These are phyloP conservation scores for Podilymbus podiceps DNA, from an alignment of 2,113 vertebrate species.

Conservation along the genomic window DNA sequence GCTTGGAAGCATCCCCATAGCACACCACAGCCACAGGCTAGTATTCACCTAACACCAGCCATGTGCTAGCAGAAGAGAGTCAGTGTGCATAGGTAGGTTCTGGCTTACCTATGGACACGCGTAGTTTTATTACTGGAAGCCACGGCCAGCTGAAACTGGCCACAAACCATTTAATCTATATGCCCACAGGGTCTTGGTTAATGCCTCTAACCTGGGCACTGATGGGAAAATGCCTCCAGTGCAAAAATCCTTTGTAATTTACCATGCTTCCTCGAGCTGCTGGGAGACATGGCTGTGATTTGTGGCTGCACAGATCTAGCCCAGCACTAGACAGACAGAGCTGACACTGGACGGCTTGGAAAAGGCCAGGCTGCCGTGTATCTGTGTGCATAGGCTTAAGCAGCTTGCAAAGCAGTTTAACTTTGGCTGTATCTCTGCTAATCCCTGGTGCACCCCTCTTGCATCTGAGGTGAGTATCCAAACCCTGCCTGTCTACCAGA, in stretches of 20 bases:
- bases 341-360: neutral
- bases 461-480: neutral
- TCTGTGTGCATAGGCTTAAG: neutral
- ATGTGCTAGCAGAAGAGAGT: neutral
- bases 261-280: neutral
- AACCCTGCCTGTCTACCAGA: neutral
- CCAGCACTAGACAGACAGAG: neutral
- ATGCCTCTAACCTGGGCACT: neutral
- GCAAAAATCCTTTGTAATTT: neutral
- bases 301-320: neutral
- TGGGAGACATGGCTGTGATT: neutral
- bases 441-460: neutral
- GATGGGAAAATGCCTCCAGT: neutral
- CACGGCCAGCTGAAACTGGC: neutral
- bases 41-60: neutral
- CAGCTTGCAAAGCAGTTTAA: neutral
- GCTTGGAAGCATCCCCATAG: neutral
- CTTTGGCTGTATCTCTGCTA: neutral
- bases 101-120: fast-evolving
- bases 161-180: neutral
- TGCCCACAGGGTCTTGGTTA: neutral
- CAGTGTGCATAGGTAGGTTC: neutral
- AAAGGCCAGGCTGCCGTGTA: neutral
- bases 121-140: neutral
- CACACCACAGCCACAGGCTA: neutral